Evolutionary conservation across 2,888 invertebrate species (phyloP).

Genomic region (Dryomyza anilis): DNA sequence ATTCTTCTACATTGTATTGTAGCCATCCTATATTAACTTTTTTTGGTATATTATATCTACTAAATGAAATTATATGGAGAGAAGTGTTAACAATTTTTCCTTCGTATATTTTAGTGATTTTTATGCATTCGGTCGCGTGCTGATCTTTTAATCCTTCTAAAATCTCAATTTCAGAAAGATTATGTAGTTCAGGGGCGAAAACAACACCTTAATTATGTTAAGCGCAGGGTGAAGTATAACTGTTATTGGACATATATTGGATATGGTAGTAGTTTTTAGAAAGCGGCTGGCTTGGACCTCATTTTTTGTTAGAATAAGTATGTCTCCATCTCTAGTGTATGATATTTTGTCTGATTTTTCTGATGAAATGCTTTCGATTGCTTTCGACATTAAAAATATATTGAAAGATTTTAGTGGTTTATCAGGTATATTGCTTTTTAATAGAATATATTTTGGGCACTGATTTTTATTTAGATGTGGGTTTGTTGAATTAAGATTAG

Average conservation of each 20-base stretch:
- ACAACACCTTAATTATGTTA: background rate
- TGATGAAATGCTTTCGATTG: background rate
- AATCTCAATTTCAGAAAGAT: background rate
- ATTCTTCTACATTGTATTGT: conserved; percentile 18
- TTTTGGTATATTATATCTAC: no score
- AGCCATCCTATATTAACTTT: background rate
- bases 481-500: background rate
- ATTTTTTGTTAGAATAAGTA: background rate
- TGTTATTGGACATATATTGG: no score
- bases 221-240: no score
- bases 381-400: background rate
- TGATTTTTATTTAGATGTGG: conserved; percentile 4
- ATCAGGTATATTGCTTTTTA: conserved; percentile 9
- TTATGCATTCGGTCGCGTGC: background rate
- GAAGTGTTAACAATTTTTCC: conserved; percentile 3
- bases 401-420: no score
- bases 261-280: no score
- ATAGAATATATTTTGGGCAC: conserved; percentile 13
- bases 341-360: background rate
- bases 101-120: conserved; percentile 17
- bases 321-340: background rate
- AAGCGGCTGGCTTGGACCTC: background rate
- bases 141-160: background rate
- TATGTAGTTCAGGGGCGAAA: background rate
- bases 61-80: background rate